Evolutionary conservation across 2,113 vertebrate species (phyloP), one percentile per base, ranked within the genome.

Genomic region (Grus americana): DNA sequence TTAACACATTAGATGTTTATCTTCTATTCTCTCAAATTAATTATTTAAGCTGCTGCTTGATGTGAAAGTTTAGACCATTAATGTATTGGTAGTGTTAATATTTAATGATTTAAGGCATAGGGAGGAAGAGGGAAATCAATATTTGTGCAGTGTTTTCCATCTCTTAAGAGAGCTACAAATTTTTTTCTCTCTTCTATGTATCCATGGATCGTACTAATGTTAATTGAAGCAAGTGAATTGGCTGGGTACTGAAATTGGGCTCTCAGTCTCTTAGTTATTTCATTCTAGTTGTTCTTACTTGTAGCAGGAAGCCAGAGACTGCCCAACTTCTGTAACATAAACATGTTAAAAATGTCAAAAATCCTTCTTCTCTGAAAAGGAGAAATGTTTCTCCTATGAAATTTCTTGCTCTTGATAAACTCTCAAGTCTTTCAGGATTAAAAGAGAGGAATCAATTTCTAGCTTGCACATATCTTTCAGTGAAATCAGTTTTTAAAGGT

Each of bases 21-120:
- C 58, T 68, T 84, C 50, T 83, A 24, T 89, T 93, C 62, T 91
- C 27, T 91, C 54, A 44, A 74, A 94, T 93, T 54, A 95, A 95
- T 97, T 93, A 93, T 95, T 97, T 79, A 97, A 55, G 67, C 75
- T 88, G 47, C 66, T 76, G 66, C 55, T 91, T 91, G 81, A 85
- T 92, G 46, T 91, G 71, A 93, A 92, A 76, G 49, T 4, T 5
- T 66, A 74, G 67, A 49, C 58, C 66, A 79, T 95, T 95, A 87
- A 85, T 79, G 49, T 93, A 96, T 80, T 81, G 91, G 70, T 29
- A 81, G 6, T 65, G 18, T 97, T 95, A 95, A 94, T 93, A 93
- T 95, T 96, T 95, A 75, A 96, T 79, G 54, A 76, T 66, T 57
- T 82, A 82, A 93, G 15, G 50, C 66, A 81, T 62, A 88, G 38